A percentile compares a stretch with the other conserved stretches of the same genome.
Evolutionary conservation across 2,797 vertebrate genomes (phyloP).

Genomic region (Okamejei kenojei): DNA sequence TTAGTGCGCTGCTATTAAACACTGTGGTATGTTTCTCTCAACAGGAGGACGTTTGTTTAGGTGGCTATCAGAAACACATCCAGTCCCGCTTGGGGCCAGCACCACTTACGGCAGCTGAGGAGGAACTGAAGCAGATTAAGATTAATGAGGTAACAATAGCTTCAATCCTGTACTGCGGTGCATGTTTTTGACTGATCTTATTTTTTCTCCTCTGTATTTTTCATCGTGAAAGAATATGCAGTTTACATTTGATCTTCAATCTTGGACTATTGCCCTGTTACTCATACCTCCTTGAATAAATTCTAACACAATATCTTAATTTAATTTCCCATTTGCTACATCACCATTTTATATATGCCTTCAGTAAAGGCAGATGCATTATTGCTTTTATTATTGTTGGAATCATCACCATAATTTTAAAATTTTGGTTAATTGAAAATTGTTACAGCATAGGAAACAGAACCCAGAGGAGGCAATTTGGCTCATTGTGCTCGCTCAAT

Average conservation of each 20-base stretch:
- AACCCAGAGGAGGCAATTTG: no score
- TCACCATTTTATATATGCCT: neutral
- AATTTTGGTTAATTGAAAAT: neutral
- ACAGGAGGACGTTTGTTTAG: slow-evolving; percentile 86
- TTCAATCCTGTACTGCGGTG: neutral
- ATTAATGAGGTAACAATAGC: slow-evolving; percentile 78
- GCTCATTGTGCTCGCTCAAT: no score
- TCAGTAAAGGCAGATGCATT: neutral
- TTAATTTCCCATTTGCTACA: neutral
- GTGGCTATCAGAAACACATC: slow-evolving; percentile 81
- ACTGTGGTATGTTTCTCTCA: neutral
- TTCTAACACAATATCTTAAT: neutral
- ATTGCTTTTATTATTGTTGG: neutral
- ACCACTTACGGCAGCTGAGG: slow-evolving; percentile 81
- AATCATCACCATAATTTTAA: neutral
- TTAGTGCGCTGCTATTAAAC: neutral
- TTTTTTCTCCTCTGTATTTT: neutral
- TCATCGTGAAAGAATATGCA: neutral
- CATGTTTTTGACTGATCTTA: neutral
- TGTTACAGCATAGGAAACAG: neutral
- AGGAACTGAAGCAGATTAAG: slow-evolving; percentile 86
- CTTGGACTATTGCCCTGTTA: neutral
- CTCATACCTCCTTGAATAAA: neutral
- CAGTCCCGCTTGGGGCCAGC: slow-evolving; percentile 75
- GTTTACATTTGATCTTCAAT: neutral